These are phyloP conservation scores for Synanthedon andrenaeformis DNA, from an alignment of 2,888 invertebrate species.

Conservation along the genomic window DNA sequence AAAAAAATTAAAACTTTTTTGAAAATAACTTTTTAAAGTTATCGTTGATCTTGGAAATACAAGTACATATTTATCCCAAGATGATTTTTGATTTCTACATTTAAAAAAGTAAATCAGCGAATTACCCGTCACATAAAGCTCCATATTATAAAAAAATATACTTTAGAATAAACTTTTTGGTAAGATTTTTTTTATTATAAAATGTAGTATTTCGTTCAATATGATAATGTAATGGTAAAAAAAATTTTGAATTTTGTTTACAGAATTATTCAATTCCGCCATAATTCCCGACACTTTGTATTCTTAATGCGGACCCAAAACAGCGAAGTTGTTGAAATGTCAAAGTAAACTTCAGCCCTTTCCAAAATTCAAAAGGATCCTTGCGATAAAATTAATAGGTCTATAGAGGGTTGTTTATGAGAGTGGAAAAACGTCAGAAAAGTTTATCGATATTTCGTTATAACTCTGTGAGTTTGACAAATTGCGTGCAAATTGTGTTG, in stretches of 20 bases:
- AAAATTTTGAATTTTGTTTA: not conserved
- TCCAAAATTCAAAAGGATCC: slow-evolving; percentile 6
- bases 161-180: too few relatives aligned
- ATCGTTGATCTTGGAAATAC: too few relatives aligned
- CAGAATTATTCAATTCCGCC: not conserved
- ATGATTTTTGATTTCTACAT: too few relatives aligned
- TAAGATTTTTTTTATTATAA: too few relatives aligned
- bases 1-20: too few relatives aligned
- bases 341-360: slow-evolving; percentile 3
- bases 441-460: slow-evolving; percentile 10
- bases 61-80: too few relatives aligned
- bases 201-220: too few relatives aligned
- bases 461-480: slow-evolving; percentile 9
- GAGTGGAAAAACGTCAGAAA: slow-evolving; percentile 10
- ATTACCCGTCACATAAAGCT: too few relatives aligned
- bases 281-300: not conserved
- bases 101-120: too few relatives aligned
- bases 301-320: not conserved
- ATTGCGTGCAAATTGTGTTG: slow-evolving; percentile 9
- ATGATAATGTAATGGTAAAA: too few relatives aligned
- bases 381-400: slow-evolving; percentile 7
- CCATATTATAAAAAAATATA: too few relatives aligned
- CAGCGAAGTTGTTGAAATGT: not conserved
- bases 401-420: slow-evolving; percentile 8
- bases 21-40: too few relatives aligned